Evolutionary conservation across 2,113 vertebrate species (phyloP).

Genomic region (Macquaria australasica): DNA sequence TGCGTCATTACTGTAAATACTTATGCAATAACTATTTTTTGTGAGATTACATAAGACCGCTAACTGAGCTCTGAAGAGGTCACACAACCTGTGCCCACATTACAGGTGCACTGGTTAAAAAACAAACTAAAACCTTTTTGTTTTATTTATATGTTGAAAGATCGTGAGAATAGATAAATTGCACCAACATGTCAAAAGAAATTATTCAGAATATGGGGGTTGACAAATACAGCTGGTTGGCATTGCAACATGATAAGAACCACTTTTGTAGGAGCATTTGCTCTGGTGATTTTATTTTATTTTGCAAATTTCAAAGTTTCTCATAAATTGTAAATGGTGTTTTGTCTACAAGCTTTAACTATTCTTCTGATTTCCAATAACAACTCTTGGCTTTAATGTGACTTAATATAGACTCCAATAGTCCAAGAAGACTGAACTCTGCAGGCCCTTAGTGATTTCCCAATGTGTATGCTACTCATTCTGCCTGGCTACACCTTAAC

Average conservation of each 20-base stretch:
- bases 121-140: background rate
- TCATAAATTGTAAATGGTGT: background rate
- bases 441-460: slow-evolving; percentile 19
- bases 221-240: background rate
- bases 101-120: background rate
- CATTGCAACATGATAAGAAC: too few species aligned
- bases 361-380: background rate
- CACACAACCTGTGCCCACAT: background rate
- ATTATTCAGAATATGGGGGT: background rate
- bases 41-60: background rate
- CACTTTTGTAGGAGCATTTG: background rate
- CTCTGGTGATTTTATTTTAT: background rate
- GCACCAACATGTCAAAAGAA: background rate
- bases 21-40: background rate
- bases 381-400: slow-evolving; percentile 12
- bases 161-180: background rate
- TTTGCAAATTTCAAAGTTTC: background rate
- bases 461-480: slow-evolving; percentile 45
- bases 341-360: background rate
- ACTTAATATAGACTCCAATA: slow-evolving; percentile 20
- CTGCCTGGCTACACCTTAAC: slow-evolving; percentile 57
- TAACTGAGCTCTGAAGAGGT: slow-evolving; percentile 1
- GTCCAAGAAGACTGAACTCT: slow-evolving; percentile 9
- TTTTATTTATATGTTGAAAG: background rate
- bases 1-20: background rate